Base-by-base conservation (phyloP, 1,140 invertebrate genomes). In the Tyrophagus putrescentiae region DNA sequence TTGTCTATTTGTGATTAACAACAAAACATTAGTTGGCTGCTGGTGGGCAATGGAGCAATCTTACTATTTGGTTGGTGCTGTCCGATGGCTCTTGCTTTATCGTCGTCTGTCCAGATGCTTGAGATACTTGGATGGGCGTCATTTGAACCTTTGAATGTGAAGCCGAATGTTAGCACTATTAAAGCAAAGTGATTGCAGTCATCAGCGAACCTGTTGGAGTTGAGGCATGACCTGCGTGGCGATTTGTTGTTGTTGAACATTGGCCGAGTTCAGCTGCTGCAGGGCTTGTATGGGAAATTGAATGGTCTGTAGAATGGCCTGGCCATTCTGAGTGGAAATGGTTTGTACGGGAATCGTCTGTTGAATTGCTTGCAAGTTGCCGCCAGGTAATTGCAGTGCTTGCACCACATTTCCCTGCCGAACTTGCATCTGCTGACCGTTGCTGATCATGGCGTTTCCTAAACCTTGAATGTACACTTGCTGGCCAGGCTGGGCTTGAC, bases 281-380 rank as follows among this genome's bases (percentile, higher is more conserved):
- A 85, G 74, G 1, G 84, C 76, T 72, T 90, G 86, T 23, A 91
- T 77, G 0, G 88, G 89, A 66, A 94, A 82, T 71, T 94, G 88
- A 1, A 93, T 82, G 0, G 89, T 93, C 69, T 94, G 89, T 70
- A 89, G 88, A 56, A 93, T 80, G 0, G 88, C 93, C 71, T 94
- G 89, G 0, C 91, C 91, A 72, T 84, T 85, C 18, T 81, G 80
- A 6, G 85, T 82, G 61, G 86, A 84, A 57, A 95, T 87, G 1
- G 91, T 90, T 74, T 93, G 88, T 16, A 94, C 85, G 0, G 89
- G 87, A 42, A 94, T 85, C 2, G 67, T 84, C 70, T 87, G 85
- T 61, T 85, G 82, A 72, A 88, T 77, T 5, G 13, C 31, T 48
- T n/a, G n/a, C n/a, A n/a, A n/a, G 9, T 65, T 64, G 3, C 61